Conservation (phyloP, 2,797 vertebrate genomes). For the Muscicapa comitata region DNA sequence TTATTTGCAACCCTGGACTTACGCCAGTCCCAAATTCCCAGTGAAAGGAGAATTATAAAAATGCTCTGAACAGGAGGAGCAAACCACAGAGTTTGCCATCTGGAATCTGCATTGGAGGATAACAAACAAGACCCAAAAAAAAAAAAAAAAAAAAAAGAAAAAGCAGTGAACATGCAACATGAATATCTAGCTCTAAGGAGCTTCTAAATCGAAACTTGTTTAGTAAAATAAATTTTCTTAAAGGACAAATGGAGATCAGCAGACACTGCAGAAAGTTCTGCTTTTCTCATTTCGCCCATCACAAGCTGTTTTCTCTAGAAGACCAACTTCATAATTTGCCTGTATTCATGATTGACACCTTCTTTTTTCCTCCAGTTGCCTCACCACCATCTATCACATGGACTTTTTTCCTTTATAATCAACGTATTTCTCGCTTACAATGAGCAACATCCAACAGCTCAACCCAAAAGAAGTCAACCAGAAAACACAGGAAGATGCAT, state of each 20-base stretch:
- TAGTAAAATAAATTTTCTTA: background rate
- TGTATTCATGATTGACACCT: background rate
- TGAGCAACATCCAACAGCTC: background rate
- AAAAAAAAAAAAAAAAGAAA: too few relatives aligned
- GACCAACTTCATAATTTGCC: background rate
- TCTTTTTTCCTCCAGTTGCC: background rate
- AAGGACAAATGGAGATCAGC: background rate
- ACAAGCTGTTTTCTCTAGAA: background rate
- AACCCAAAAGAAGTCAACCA: background rate
- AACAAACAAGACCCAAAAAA: background rate
- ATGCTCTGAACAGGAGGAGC: background rate
- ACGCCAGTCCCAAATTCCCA: background rate
- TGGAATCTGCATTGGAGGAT: background rate
- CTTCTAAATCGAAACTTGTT: background rate
- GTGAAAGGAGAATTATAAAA: background rate
- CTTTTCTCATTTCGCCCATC: background rate
- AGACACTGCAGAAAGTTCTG: background rate
- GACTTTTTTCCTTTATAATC: background rate
- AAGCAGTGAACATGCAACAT: background rate
- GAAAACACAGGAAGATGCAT: background rate
- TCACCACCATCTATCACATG: background rate
- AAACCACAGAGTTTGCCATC: background rate
- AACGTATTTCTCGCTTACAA: background rate
- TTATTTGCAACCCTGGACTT: background rate
- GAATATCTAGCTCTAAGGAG: background rate